Evolutionary conservation across 1,140 invertebrate species (phyloP).

Genomic region (Drosophila azteca): DNA sequence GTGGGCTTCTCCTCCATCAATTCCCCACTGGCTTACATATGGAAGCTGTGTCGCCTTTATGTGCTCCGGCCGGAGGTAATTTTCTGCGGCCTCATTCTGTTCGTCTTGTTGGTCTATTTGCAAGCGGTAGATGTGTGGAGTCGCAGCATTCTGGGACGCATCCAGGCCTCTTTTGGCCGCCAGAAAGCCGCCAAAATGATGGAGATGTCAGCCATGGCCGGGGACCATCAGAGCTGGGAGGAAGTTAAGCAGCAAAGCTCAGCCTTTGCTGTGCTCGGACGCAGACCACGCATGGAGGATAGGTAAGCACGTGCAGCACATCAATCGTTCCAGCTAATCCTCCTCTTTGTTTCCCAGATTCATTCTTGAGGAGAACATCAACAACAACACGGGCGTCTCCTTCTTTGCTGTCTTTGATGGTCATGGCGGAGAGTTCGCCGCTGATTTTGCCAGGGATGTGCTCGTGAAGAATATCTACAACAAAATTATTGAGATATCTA

Average conservation of each 20-base stretch:
- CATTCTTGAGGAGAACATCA: slow-evolving; percentile 91
- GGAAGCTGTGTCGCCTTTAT: slow-evolving; percentile 89
- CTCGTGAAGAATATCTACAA: slow-evolving; percentile 90
- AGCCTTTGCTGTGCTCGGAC: slow-evolving; percentile 94
- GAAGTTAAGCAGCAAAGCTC: slow-evolving; percentile 89
- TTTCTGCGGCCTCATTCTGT: slow-evolving; percentile 87
- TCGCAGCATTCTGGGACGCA: slow-evolving; percentile 88
- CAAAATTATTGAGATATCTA: slow-evolving; percentile 89
- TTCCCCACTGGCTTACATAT: slow-evolving; percentile 88
- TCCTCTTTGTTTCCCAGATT: slow-evolving; percentile 84
- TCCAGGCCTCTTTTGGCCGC: slow-evolving; percentile 88
- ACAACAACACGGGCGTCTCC: slow-evolving; percentile 88
- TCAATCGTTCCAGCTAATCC: background rate
- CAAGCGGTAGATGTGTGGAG: slow-evolving; percentile 92
- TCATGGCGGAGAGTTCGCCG: slow-evolving; percentile 97
- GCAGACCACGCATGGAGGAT: slow-evolving; percentile 96
- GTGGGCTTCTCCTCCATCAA: slow-evolving; percentile 87
- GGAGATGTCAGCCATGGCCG: slow-evolving; percentile 84
- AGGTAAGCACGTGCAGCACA: slow-evolving; percentile 81
- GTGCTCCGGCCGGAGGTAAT: slow-evolving; percentile 91
- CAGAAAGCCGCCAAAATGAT: slow-evolving; percentile 83
- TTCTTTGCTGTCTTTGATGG: slow-evolving; percentile 97
- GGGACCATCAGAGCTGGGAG: slow-evolving; percentile 89
- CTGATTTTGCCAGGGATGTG: slow-evolving; percentile 94
- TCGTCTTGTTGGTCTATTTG: slow-evolving; percentile 90